These are phyloP conservation scores for Triops longicaudatus DNA, from an alignment of 1,140 invertebrate genomes.

Conservation along the genomic window DNA sequence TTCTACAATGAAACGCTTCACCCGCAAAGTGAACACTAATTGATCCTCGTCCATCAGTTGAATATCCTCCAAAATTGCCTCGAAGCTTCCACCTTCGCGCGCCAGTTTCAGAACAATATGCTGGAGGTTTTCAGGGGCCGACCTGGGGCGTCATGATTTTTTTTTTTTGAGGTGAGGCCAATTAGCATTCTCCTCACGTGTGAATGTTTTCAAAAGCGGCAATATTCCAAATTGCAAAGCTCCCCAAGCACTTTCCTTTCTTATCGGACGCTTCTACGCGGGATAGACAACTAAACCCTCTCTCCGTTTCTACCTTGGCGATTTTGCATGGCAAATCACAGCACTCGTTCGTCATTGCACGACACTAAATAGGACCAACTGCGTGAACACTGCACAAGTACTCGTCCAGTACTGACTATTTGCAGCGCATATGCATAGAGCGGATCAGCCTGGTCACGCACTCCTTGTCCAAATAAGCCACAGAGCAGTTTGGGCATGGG, in stretches of 20 bases:
- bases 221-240: not conserved
- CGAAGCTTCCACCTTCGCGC: no score
- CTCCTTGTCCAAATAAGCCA: slow-evolving; percentile 6
- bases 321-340: not conserved
- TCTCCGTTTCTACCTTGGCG: not conserved
- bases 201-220: not conserved
- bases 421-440: not conserved
- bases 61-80: no score
- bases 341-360: not conserved
- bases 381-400: not conserved
- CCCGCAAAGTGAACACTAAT: no score
- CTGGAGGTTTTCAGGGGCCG: no score
- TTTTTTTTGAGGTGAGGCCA: not conserved
- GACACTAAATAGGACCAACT: not conserved
- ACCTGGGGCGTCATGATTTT: not conserved
- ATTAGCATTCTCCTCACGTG: not conserved
- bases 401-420: not conserved
- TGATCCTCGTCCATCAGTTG: no score
- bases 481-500: not conserved
- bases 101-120: no score
- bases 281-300: not conserved
- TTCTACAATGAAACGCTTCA: no score
- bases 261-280: not conserved
- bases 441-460: not conserved
- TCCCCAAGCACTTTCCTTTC: not conserved